These are phyloP conservation scores for Ephialtes manifestator DNA, from an alignment of 2,888 invertebrate species.

Conservation along the genomic window DNA sequence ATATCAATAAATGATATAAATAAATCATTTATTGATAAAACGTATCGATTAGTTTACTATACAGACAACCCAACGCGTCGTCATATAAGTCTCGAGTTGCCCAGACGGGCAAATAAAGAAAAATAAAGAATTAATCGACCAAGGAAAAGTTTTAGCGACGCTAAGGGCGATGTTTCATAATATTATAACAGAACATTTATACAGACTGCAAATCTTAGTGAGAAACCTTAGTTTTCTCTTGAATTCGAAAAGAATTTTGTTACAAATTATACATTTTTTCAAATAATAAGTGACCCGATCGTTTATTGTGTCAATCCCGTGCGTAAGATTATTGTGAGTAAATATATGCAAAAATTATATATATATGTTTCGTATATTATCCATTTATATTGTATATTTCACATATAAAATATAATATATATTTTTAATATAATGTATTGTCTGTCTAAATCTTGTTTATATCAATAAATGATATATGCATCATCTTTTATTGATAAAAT, in stretches of 20 bases:
- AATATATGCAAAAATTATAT: no score
- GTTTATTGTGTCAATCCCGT: not conserved
- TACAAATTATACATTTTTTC: not conserved
- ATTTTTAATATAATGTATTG: no score
- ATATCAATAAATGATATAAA: no score
- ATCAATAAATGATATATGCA: no score
- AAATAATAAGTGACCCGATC: not conserved
- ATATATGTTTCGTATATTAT: no score
- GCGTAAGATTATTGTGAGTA: no score
- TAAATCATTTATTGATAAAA: no score
- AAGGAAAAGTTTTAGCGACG: not conserved
- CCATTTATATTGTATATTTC: no score
- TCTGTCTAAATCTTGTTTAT: no score
- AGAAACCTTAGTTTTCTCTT: not conserved
- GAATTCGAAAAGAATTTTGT: not conserved
- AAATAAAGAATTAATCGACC: slow-evolving; percentile 1
- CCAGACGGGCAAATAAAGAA: slow-evolving; percentile 6
- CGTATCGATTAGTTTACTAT: slow-evolving; percentile 55
- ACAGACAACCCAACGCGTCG: not conserved
- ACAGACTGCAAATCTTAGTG: no score
- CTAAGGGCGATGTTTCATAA: not conserved
- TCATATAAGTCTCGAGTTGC: not conserved
- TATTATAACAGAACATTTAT: not conserved
- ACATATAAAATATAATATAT: no score
- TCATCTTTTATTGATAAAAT: no score